These are phyloP conservation scores for Labeo rohita DNA, from an alignment of 2,113 vertebrate genomes.

Conservation along the genomic window DNA sequence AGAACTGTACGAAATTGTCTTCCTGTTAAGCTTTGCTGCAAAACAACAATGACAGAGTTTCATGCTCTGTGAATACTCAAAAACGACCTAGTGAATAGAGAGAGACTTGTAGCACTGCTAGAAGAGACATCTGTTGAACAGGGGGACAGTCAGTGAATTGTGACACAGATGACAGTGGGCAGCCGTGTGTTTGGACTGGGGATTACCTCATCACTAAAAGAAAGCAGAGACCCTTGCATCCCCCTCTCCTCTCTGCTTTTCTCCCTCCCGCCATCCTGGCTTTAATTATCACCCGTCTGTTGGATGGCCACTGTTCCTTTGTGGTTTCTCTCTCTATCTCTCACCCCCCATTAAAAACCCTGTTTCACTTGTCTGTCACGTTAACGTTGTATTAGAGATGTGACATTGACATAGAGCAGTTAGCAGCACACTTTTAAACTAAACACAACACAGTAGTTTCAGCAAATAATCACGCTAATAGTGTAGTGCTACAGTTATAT, in stretches of 20 bases:
- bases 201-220: conserved; percentile 67
- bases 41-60: conserved; percentile 2
- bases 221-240: conserved; percentile 52
- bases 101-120: conserved; percentile 24
- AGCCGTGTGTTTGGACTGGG: conserved; percentile 56
- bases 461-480: neutral
- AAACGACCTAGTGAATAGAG: neutral
- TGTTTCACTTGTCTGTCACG: conserved; percentile 51
- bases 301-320: conserved; percentile 57
- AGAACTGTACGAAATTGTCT: neutral
- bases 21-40: neutral
- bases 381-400: conserved; percentile 52
- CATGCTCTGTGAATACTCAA: neutral
- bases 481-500: neutral
- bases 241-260: conserved; percentile 1
- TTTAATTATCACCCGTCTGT: conserved; percentile 70
- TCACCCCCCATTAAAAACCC: conserved; percentile 32
- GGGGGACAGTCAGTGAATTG: conserved; percentile 50
- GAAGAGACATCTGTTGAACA: conserved; percentile 44
- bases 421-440: neutral
- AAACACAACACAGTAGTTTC: conserved; percentile 21
- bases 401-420: conserved; percentile 40
- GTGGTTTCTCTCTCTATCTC: conserved; percentile 42
- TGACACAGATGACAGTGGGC: conserved; percentile 58
- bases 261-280: conserved; percentile 11